Base-by-base conservation (phyloP, 2,888 invertebrate species). In the Pristionchus mayeri region DNA sequence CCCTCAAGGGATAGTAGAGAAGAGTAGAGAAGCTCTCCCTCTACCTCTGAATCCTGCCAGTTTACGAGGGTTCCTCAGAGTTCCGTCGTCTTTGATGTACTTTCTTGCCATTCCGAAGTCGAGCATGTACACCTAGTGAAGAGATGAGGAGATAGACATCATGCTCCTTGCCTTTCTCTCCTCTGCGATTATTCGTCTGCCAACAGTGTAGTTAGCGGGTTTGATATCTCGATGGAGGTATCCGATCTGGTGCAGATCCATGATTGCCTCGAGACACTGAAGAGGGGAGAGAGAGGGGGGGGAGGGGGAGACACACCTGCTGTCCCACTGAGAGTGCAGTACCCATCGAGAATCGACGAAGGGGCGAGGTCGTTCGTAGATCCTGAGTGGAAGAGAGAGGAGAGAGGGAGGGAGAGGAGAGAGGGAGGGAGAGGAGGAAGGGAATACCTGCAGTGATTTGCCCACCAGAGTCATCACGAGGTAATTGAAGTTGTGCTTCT, bases 391-490 rank as follows among this genome's bases (percentile, higher is more conserved):
- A 44, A 21, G 34, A 40, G 24, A 48, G 71, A n/a, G n/a, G n/a
- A n/a, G n/a, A n/a, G n/a, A n/a, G n/a, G n/a, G 27, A 54, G 21
- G 44, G n/a, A 67, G 44, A 48, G 50, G 34, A 71, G 21, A 7
- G 21, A n/a, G 40, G 6, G 37, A 81, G 4, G 18, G n/a, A n/a
- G 30, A 34, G 27, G 16, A 40, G 34, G n/a, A 24, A 13, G 24
- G 13, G 24, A 30, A 11, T 48, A 84, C 85, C 67, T 88, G 88
- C 21, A 89, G 85, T 84, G 86, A 87, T 57, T 87, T 86, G 6
- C 89, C 89, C 57, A 89, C 92, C 40, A 91, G 85, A 16, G 90
- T 90, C 91, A 91, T 91, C 52, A 91, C 90, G 85, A 90, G 87
- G 67, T 90, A 91, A 86, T 91, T 87, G 88, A 90, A 91, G 85